phyloP scores from a whole-genome alignment of 2,797 vertebrate species.

The Neostethus bicornis region DNA sequence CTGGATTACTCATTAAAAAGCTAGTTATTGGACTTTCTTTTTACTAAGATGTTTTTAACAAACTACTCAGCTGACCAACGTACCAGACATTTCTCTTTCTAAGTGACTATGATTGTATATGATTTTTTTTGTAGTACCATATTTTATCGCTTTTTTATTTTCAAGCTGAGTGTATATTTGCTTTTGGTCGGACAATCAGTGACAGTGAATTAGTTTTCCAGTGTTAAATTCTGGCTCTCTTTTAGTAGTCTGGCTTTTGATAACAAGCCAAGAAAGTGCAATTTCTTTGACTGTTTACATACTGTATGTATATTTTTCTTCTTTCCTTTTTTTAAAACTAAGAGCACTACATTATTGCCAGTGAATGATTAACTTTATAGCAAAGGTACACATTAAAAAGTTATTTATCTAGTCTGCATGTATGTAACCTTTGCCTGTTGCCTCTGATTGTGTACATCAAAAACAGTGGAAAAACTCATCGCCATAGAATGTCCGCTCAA shows the following conservation, averaged over 20 bases:
- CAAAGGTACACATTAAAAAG: slow-evolving; percentile 78
- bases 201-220: slow-evolving; percentile 64
- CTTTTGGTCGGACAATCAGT: slow-evolving; percentile 78
- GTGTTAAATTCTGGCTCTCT: slow-evolving; percentile 68
- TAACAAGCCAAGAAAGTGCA: slow-evolving; percentile 79
- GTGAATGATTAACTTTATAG: slow-evolving; percentile 85
- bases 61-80: slow-evolving; percentile 73
- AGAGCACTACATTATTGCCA: slow-evolving; percentile 93
- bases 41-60: slow-evolving; percentile 70
- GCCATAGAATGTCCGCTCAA: slow-evolving; percentile 79
- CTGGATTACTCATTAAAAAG: slow-evolving; percentile 58
- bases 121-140: slow-evolving; percentile 61
- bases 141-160: slow-evolving; percentile 46
- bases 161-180: neutral
- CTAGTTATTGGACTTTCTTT: slow-evolving; percentile 63
- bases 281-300: slow-evolving; percentile 83
- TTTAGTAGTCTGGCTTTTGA: slow-evolving; percentile 76
- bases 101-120: slow-evolving; percentile 76
- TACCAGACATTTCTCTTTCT: slow-evolving; percentile 63
- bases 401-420: slow-evolving; percentile 84
- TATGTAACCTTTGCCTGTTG: slow-evolving; percentile 80
- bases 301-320: slow-evolving; percentile 76
- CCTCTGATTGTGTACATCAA: slow-evolving; percentile 76
- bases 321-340: slow-evolving; percentile 74
- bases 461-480: slow-evolving; percentile 66